Evolutionary conservation across 2,888 invertebrate genomes (phyloP), one percentile per base, ranked within the genome.

Genomic region (Anthoptus insignis): DNA sequence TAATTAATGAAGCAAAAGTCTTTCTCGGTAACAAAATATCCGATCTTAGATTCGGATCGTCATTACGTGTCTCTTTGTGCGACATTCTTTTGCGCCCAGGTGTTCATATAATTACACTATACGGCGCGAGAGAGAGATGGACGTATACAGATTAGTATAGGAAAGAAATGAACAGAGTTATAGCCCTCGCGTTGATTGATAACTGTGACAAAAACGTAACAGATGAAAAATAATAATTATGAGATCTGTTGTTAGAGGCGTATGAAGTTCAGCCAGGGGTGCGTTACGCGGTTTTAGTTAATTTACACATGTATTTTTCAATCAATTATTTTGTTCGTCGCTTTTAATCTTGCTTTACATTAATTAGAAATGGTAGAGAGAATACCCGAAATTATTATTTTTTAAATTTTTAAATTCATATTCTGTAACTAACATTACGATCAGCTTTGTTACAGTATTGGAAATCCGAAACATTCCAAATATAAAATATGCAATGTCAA

Each of bases 141-240:
- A 70, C 64, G 75, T 73, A 87, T 83, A 65, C 66, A 61, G 66
- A 70, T 73, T 68, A 65, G 42, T 70, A 68, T 27, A 54, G 34
- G 69, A 56, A 49, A 69, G 84, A 88, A 74, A 77, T 81, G 80
- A 87, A 88, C 60, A 72, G 65, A 76, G 72, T 49, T 79, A 56
- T 73, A 79, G 84, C 89, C 88, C 88, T 88, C 83, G 84, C 86
- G 87, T 92, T 93, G 93, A 93, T 93, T 93, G 93, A 93, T 93
- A 93, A 93, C 93, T 93, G 93, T 92, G 93, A 93, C 93, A 93
- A 93, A 92, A 93, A 93, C 89, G 93, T 86, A 87, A 87, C 91
- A 91, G 91, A 93, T 91, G 92, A 93, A 91, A 91, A 93, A 93
- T 92, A 93, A 93, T 93, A 89, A 93, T 93, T 92, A 93, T 92